A percentile compares a stretch with the other conserved stretches of the same genome.
phyloP scores from a whole-genome alignment of 2,888 invertebrate species.

The Tolmerus cingulatus region DNA sequence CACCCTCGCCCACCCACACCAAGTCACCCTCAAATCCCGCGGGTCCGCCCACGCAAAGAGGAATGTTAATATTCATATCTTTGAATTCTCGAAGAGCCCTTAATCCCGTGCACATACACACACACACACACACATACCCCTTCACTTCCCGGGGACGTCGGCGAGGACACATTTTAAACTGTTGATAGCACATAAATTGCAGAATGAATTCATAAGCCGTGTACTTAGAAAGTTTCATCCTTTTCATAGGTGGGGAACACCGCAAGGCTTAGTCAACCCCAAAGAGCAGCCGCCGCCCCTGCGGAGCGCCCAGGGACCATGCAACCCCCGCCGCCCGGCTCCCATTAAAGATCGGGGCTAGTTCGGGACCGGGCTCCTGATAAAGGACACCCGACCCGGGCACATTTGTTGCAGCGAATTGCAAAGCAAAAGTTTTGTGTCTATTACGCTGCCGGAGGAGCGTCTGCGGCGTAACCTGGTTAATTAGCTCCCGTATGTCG shows the following conservation, averaged over 20 bases:
- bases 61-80: slow-evolving; percentile 41
- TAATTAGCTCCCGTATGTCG: slow-evolving; percentile 25
- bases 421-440: not conserved
- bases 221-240: slow-evolving; percentile 32
- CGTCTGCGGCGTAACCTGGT: slow-evolving; percentile 12
- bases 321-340: not conserved
- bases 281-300: not conserved
- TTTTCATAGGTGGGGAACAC: slow-evolving; percentile 11
- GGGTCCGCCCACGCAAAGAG: not conserved
- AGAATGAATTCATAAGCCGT: slow-evolving; percentile 39
- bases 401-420: not conserved
- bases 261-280: slow-evolving; percentile 2
- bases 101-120: slow-evolving; percentile 5
- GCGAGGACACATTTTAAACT: slow-evolving; percentile 39
- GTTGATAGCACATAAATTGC: slow-evolving; percentile 43
- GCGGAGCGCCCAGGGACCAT: not conserved
- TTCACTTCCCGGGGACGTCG: not conserved
- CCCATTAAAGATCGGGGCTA: slow-evolving; percentile 8
- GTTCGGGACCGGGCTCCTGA: not conserved
- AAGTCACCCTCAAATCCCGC: not conserved
- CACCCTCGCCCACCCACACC: not conserved
- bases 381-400: not conserved
- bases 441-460: not conserved
- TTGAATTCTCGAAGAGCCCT: slow-evolving; percentile 38
- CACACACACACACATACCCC: not conserved